Evolutionary conservation across 1,140 invertebrate species (phyloP).

Genomic region (Heliconius himera): DNA sequence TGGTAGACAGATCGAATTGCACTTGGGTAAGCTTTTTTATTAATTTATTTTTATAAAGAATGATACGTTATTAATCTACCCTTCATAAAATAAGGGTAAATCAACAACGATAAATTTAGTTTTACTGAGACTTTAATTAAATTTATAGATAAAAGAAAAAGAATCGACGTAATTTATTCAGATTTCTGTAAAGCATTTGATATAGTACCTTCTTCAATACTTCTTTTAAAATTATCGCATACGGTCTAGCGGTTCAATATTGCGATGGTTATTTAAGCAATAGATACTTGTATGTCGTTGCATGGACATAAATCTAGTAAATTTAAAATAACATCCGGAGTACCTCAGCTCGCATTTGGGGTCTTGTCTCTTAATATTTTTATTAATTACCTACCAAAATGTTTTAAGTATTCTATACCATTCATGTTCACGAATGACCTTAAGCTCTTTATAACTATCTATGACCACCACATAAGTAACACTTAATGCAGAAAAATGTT

Average conservation of each 20-base stretch:
- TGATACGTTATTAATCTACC: too few relatives aligned
- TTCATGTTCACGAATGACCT: too few relatives aligned
- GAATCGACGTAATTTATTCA: not conserved
- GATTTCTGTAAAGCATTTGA: conserved; percentile 15
- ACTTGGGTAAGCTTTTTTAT: too few relatives aligned
- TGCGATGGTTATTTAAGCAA: not conserved
- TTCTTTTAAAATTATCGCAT: not conserved
- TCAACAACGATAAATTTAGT: too few relatives aligned
- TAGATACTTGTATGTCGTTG: not conserved
- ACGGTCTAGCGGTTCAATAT: conserved; percentile 4
- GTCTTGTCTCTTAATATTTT: conserved; percentile 14
- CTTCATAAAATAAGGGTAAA: too few relatives aligned
- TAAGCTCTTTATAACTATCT: conserved; percentile 6
- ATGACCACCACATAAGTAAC: too few relatives aligned
- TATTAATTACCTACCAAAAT: not conserved
- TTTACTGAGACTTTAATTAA: too few relatives aligned
- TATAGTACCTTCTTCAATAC: not conserved
- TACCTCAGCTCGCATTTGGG: conserved; percentile 17
- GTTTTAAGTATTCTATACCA: not conserved
- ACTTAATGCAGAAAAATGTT: conserved; percentile 12
- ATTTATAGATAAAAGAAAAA: too few relatives aligned
- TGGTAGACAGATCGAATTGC: too few relatives aligned
- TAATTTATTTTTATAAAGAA: too few relatives aligned
- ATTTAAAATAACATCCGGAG: conserved; percentile 2
- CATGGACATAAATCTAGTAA: not conserved